phyloP scores from a whole-genome alignment of 2,113 vertebrate genomes.

The Coreoperca whiteheadi region DNA sequence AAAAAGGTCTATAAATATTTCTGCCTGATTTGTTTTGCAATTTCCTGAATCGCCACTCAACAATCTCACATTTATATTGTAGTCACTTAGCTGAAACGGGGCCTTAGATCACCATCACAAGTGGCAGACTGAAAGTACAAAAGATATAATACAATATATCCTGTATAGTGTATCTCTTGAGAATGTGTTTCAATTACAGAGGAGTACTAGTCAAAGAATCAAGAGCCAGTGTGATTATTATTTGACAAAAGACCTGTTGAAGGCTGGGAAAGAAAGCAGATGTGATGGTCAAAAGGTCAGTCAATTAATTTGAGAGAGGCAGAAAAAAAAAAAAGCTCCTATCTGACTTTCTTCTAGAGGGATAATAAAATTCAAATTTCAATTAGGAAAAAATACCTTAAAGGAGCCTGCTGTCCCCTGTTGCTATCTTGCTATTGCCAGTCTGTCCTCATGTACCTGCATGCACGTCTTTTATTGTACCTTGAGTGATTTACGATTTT shows the following conservation, averaged over 20 bases:
- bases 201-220: no score
- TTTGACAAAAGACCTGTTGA: not conserved
- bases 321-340: not conserved
- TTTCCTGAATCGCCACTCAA: not conserved
- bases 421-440: no score
- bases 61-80: not conserved
- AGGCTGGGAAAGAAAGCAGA: not conserved
- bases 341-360: no score
- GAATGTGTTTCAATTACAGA: not conserved
- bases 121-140: not conserved
- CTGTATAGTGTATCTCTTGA: not conserved
- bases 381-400: not conserved
- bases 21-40: not conserved
- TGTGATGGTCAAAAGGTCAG: not conserved
- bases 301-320: slow-evolving; percentile 3
- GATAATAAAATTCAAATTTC: not conserved
- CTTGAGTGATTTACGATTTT: no score
- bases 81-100: not conserved
- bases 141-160: not conserved
- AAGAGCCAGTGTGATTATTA: not conserved
- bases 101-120: not conserved
- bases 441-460: no score
- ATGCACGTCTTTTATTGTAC: no score
- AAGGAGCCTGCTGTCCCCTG: no score
- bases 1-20: not conserved